Percentiles rank a stretch among this genome's conserved stretches.
These are phyloP conservation scores for Melanchra persicariae DNA, from an alignment of 2,888 invertebrate species.

Conservation along the genomic window DNA sequence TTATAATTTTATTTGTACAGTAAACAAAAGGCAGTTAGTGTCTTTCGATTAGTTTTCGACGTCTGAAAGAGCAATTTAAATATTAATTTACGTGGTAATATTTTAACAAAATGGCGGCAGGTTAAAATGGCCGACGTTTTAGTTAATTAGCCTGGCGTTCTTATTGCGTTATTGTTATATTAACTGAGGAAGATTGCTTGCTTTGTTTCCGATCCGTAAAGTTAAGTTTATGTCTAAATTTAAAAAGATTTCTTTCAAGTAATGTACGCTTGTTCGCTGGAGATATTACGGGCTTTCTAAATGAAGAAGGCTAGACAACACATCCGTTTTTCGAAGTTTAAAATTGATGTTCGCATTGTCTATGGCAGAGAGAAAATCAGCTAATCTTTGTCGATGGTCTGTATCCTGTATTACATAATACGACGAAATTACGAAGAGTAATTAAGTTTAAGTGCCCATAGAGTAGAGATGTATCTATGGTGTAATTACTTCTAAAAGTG, in stretches of 20 bases:
- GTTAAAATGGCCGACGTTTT: conserved; percentile 69
- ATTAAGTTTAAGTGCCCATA: conserved; percentile 27
- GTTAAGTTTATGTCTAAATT: conserved; percentile 56
- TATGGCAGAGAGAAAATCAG: conserved; percentile 13
- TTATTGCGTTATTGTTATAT: conserved; percentile 76
- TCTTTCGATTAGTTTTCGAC: conserved; percentile 83
- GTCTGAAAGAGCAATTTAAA: conserved; percentile 86
- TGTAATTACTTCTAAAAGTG: conserved; percentile 12
- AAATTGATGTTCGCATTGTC: conserved; percentile 35
- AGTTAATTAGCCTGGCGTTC: conserved; percentile 81
- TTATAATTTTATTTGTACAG: conserved; percentile 72
- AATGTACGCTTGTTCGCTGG: conserved; percentile 13
- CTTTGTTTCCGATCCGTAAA: conserved; percentile 64
- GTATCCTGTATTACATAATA: conserved; percentile 26
- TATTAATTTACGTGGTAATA: conserved; percentile 84
- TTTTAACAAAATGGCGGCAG: conserved; percentile 80
- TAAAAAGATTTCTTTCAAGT: conserved; percentile 55
- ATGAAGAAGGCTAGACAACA: conserved; percentile 22
- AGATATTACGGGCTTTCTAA: conserved; percentile 34
- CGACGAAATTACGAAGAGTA: conserved; percentile 1
- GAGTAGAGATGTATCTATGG: neutral
- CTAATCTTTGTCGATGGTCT: conserved; percentile 9
- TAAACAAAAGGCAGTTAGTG: conserved; percentile 74
- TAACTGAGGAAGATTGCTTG: conserved; percentile 63
- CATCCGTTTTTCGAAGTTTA: conserved; percentile 13